Base-by-base conservation (phyloP, 2,888 invertebrate genomes). In the Zele albiditarsus region DNA sequence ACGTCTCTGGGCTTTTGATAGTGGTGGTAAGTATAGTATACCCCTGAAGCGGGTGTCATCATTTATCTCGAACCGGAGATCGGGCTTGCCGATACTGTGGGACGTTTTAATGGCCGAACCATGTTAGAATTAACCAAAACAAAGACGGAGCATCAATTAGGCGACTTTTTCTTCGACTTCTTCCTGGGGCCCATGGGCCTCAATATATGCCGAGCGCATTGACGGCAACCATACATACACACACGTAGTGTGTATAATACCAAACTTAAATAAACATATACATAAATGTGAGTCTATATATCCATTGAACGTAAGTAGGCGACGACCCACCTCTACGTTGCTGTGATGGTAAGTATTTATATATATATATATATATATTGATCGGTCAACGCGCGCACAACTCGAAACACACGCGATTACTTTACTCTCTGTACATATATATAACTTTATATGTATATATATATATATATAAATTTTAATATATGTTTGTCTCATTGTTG, bases 61-160 rank as follows among this genome's bases (percentile, higher is more conserved):
- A 91, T 91, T 91, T 91, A 91, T 91, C 91, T 91, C 90, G 84
- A 85, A 84, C 85, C 89, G 90, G 90, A 91, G 91, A 91, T 91
- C 91, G 91, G 91, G 89, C 90, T 88, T 87, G 86, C 90, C 91
- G 92, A 91, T 92, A 91, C 90, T 90, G 89, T 85, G 90, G 91
- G 92, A 92, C 92, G 91, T 92, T 92, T 92, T 92, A 93, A 93
- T 92, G 92, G 92, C 91, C 91, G 92, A 92, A 92, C 92, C 92
- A 91, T 93, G 92, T 92, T 91, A 91, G 90, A 91, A 92, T 92
- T 92, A 92, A 92, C 92, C 92, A 92, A 92, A 92, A 92, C 92
- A 92, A 92, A 91, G 92, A 92, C 92, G 91, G 92, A 92, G 92
- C 92, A 92, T 92, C 92, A 92, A 92, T 92, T 92, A 92, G 92